These are phyloP conservation scores for Cygnus atratus DNA, from an alignment of 2,113 vertebrate genomes.

Conservation along the genomic window DNA sequence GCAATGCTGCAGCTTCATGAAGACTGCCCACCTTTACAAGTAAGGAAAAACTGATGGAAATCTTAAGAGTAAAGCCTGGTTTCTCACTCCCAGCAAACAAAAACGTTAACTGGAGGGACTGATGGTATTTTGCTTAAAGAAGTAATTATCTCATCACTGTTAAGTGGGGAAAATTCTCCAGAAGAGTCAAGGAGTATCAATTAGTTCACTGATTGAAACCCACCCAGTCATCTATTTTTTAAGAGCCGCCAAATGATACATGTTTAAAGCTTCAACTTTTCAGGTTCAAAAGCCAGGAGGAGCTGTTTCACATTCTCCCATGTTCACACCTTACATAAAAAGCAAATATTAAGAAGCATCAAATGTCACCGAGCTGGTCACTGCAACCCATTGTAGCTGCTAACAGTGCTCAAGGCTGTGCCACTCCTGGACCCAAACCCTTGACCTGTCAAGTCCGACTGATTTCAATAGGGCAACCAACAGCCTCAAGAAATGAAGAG, in stretches of 20 bases:
- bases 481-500: background rate
- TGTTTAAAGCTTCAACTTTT: background rate
- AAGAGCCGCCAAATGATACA: background rate
- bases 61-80: background rate
- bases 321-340: background rate
- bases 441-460: fast-evolving
- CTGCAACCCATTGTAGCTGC: background rate
- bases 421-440: background rate
- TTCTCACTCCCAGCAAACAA: background rate
- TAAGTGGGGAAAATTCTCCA: background rate
- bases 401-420: background rate
- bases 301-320: background rate
- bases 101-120: background rate
- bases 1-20: background rate
- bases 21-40: background rate
- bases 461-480: fast-evolving
- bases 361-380: background rate
- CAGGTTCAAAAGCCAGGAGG: background rate
- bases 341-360: background rate
- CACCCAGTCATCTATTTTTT: background rate
- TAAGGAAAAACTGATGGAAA: background rate
- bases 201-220: background rate
- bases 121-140: conserved; percentile 40
- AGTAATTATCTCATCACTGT: background rate
- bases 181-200: background rate